Percentiles rank a stretch among this genome's conserved stretches.
Evolutionary conservation across 1,140 invertebrate genomes (phyloP).

Genomic region (Lepidotrigona ventralis): DNA sequence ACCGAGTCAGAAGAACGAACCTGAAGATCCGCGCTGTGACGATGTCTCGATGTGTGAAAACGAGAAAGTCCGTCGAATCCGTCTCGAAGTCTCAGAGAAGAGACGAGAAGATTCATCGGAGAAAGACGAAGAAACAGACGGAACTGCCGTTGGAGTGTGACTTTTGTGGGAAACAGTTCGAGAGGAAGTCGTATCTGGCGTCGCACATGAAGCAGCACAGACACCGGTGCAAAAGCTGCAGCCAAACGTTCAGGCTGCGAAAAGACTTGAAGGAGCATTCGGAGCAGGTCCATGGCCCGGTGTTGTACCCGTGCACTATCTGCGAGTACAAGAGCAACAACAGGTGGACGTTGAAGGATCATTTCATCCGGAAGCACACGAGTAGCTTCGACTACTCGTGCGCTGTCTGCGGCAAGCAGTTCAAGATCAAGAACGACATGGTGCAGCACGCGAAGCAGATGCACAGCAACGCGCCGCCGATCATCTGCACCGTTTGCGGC

Average conservation of each 20-base stretch:
- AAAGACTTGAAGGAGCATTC: slow-evolving; percentile 72
- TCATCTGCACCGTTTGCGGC: slow-evolving; percentile 78
- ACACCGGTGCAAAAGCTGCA: slow-evolving; percentile 59
- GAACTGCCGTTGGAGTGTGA: slow-evolving; percentile 30
- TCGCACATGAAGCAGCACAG: slow-evolving; percentile 73
- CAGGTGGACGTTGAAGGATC: slow-evolving; percentile 79
- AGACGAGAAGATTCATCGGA: not conserved
- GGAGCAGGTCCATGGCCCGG: slow-evolving; percentile 62
- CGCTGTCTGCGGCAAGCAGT: slow-evolving; percentile 69
- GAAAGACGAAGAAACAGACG: not conserved
- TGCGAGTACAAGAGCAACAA: slow-evolving; percentile 78
- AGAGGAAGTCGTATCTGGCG: slow-evolving; percentile 71
- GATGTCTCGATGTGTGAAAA: not conserved
- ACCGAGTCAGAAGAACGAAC: not conserved
- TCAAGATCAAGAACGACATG: slow-evolving; percentile 71
- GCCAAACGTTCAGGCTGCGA: slow-evolving; percentile 52
- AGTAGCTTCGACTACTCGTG: slow-evolving; percentile 66
- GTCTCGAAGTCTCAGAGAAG: too few species aligned
- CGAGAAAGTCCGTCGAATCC: not conserved
- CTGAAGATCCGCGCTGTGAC: not conserved
- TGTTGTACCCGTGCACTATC: slow-evolving; percentile 55
- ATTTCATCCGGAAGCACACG: slow-evolving; percentile 75
- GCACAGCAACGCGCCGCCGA: slow-evolving; percentile 67
- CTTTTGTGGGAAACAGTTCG: slow-evolving; percentile 73
- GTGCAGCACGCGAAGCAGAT: slow-evolving; percentile 56